These are phyloP conservation scores for Lepetodrilus schrolli DNA, from an alignment of 2,888 invertebrate species.

Conservation along the genomic window DNA sequence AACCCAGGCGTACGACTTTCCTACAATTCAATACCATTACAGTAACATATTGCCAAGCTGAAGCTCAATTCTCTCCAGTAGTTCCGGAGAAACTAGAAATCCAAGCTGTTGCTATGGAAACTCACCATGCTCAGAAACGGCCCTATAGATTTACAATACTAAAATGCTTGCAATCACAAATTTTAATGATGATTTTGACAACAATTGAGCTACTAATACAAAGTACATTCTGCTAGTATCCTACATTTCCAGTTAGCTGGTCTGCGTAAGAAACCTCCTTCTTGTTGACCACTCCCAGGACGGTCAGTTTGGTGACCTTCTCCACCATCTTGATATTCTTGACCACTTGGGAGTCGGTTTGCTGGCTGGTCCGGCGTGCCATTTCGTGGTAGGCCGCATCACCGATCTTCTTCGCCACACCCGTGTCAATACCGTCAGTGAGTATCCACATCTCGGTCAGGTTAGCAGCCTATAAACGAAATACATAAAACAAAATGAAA, in stretches of 20 bases:
- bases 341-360: constrained; percentile 30
- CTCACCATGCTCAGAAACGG: too few species aligned
- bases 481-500: neutral
- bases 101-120: too few species aligned
- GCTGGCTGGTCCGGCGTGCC: constrained; percentile 52
- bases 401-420: constrained; percentile 71
- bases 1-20: too few species aligned
- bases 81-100: too few species aligned
- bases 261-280: constrained; percentile 51
- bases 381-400: constrained; percentile 71
- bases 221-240: too few species aligned
- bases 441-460: constrained; percentile 74
- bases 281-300: constrained; percentile 67
- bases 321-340: constrained; percentile 38
- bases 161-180: too few species aligned
- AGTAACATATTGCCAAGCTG: too few species aligned
- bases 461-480: constrained; percentile 72
- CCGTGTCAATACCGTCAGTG: constrained; percentile 70
- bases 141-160: too few species aligned
- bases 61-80: too few species aligned
- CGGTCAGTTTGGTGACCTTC: constrained; percentile 54
- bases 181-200: too few species aligned
- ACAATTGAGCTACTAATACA: too few species aligned
- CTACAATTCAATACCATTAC: too few species aligned
- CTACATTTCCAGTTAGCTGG: constrained; percentile 54